Base-by-base conservation (phyloP, 2,113 vertebrate species). In the Dolichallabes microphthalmus region DNA sequence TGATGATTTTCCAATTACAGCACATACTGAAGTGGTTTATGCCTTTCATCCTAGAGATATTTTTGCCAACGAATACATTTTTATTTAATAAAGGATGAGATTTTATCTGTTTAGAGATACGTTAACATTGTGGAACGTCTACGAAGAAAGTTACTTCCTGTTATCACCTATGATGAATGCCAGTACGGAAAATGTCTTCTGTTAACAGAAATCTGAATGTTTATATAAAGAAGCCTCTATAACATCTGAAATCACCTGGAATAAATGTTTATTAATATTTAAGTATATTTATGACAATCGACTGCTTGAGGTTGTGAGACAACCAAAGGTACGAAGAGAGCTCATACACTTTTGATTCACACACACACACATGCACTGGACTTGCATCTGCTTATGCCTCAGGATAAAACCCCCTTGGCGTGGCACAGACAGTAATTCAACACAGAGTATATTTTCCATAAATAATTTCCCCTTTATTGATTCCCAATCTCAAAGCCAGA, bases 391-490 rank as follows among this genome's bases (percentile, higher is more conserved):
- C 84, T 91, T 88, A 88, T 89, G 61, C 92, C 93, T 92, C 90
- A 92, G 95, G 91, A 95, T 95, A 94, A 96, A 94, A 94, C 92
- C 91, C 89, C 89, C 82, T 78, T 80, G 88, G 90, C 90, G 91
- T 83, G 90, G 84, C 88, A 93, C 92, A 90, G 90, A 92, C 92
- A 91, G 93, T 94, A 95, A 94, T 94, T 95, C 92, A 94, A 93
- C 89, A 91, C 89, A 90, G 92, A 90, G 89, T 94, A 92, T 92
- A 94, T 94, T 96, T 95, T 94, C 94, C 92, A 93, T 96, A 96
- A 96, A 96, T 95, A 94, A 95, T 94, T 94, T 91, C 89, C 93
- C 93, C 90, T 91, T 86, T 82, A 94, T 94, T 95, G 94, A 96
- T 94, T 96, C 93, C 91, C 93, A 93, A 91, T 95, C 94, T 90